Base-by-base conservation (phyloP, 2,888 invertebrate genomes). In the Epicampocera succincta region DNA sequence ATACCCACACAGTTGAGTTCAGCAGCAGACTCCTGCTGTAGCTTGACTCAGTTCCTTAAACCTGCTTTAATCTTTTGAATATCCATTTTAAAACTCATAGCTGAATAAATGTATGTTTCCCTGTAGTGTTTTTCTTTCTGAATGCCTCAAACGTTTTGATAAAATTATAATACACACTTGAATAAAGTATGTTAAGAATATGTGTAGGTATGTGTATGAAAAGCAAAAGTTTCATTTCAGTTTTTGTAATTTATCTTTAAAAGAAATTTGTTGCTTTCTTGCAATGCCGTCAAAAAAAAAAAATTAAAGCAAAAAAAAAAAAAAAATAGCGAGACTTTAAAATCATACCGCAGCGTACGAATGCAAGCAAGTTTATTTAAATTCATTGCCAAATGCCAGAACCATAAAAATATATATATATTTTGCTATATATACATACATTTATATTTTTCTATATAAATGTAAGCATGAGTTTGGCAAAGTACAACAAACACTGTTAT, bases 341-440 rank as follows among this genome's bases (percentile, higher is more conserved):
- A 48, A 40, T 56, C 66, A 66, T 13, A 75, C 17, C 40, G 50
- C 68, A 68, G 50, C 80, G 50, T 40, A 33, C 71, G 71, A 72
- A 61, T 52, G 66, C 80, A 68, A 56, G 61, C 76, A 76, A 76
- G 76, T 81, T 81, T 81, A 68, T 77, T 76, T 77, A 63, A 81
- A 81, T 81, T 81, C 81, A 81, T 76, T 81, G 81, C 76, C 81
- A 76, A 81, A 76, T 73, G 81, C 63, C 68, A 76, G 50, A 61
- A 66, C 58, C 72, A 44, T 17, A 40, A 56, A 56, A 40, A 38
- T 15, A 38, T 46, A 15, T 46, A 44, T 15, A 44, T 46, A 0
- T 42, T n/a, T 5, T n/a, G 15, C 15, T 46, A 17, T 15, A 13
- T 40, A 6, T 38, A 19, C 12, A 13, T 17, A 1, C 11, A 21